Conservation (phyloP, 2,888 invertebrate species). For the Sclerodermus sp. region DNA sequence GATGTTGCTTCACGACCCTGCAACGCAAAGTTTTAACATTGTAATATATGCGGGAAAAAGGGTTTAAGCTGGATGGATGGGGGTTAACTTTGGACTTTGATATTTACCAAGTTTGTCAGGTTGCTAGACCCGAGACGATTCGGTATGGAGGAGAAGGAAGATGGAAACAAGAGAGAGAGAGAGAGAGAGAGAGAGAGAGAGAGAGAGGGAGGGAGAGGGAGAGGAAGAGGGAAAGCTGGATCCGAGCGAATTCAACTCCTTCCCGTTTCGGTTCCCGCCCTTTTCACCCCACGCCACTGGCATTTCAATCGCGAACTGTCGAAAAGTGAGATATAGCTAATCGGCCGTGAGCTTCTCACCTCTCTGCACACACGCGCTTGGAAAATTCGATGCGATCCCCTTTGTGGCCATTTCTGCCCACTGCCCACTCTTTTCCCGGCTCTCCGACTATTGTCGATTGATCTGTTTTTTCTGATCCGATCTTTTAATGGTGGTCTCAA, state of each 20-base stretch:
- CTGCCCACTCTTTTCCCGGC: background rate
- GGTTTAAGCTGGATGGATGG: too few relatives aligned
- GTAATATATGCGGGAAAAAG: too few relatives aligned
- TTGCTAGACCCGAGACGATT: too few relatives aligned
- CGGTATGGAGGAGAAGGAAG: background rate
- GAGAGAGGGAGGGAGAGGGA: background rate
- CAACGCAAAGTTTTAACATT: too few relatives aligned
- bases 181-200: conserved; percentile 1
- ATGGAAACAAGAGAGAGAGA: conserved; percentile 1
- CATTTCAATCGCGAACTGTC: conserved; percentile 17
- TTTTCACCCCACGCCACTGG: conserved; percentile 1
- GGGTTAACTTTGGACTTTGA: too few relatives aligned
- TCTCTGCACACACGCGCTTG: background rate
- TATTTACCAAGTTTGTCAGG: too few relatives aligned
- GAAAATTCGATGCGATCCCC: conserved; percentile 3
- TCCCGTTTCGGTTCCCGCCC: background rate
- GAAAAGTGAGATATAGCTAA: conserved; percentile 19
- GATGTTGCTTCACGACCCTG: too few relatives aligned
- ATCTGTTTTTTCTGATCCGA: too few relatives aligned
- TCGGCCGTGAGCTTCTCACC: conserved; percentile 10
- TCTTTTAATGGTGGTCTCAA: too few relatives aligned
- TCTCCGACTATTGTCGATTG: background rate
- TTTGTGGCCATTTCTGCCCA: background rate
- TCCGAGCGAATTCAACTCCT: background rate
- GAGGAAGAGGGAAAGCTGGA: background rate